Base-by-base conservation (phyloP, 2,797 vertebrate genomes). In the Myotis findleyi region DNA sequence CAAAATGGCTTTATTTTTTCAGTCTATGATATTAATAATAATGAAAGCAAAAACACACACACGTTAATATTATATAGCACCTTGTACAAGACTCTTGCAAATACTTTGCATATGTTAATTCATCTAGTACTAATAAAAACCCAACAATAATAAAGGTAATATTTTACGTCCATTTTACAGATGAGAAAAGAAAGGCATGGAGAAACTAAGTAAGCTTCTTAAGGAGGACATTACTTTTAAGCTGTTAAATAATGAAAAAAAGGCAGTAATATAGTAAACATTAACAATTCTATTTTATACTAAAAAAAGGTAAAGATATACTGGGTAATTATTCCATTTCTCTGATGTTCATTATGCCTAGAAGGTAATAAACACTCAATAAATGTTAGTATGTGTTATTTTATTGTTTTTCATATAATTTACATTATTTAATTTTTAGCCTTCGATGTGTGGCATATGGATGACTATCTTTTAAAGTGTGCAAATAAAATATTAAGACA, bases 231-330 rank as follows among this genome's bases (percentile, higher is more conserved):
- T 49, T 76, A 53, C 33, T 84, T 83, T 84, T 49, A 69, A 87
- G 89, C 33, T 87, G n/a, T 21, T 94, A 79, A 80, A 87, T 11
- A 20, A 84, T 77, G 30, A 89, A 93, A 89, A 3, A 75, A 64
- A 11, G 66, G 0, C 21, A 38, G 30, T 62, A 76, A 73, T 51
- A 75, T 38, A 44, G 3, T 53, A 66, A 25, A 87, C n/a, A 81
- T 68, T 76, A 88, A 41, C 21, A 77, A 33, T 64, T 91, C 44
- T 69, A 41, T 86, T 77, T 79, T 89, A 81, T 36, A 83, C 33
- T 87, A 76, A 83, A 88, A 57, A 57, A 33, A 88, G 20, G 72
- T 80, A 87, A 87, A 95, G 87, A 87, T 77, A 33, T n/a, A 95
- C 55, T 89, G 92, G 21, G 1, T 87, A 87, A 76, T 59, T 83